Evolutionary conservation across 2,113 vertebrate species (phyloP).

Genomic region (Catharus minimus): DNA sequence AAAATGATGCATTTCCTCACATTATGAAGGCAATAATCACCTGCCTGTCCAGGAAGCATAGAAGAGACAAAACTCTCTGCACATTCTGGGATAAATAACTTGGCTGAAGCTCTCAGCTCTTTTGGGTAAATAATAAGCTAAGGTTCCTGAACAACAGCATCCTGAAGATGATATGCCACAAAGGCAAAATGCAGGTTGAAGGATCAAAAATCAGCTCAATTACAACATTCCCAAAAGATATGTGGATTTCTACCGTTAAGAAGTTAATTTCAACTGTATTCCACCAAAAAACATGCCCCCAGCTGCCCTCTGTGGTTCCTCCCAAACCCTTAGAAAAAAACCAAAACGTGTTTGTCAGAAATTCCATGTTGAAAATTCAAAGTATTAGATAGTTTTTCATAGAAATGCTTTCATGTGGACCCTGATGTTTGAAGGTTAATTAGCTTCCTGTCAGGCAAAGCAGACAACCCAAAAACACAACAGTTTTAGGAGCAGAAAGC

Average conservation of each 20-base stretch:
- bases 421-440: background rate
- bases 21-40: background rate
- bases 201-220: background rate
- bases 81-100: background rate
- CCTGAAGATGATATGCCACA: background rate
- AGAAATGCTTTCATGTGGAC: background rate
- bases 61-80: background rate
- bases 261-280: background rate
- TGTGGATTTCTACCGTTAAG: background rate
- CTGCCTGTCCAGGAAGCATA: background rate
- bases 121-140: background rate
- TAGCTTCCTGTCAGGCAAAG: background rate
- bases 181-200: background rate
- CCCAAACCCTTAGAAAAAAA: background rate
- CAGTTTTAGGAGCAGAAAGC: background rate
- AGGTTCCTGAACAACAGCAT: background rate
- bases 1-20: background rate
- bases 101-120: background rate
- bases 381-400: background rate
- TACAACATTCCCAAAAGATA: background rate
- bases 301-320: background rate
- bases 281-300: background rate
- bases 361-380: background rate
- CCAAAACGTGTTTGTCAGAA: background rate
- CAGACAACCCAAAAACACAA: background rate